phyloP scores from a whole-genome alignment of 2,113 vertebrate species.

The Accipiter virgatus region DNA sequence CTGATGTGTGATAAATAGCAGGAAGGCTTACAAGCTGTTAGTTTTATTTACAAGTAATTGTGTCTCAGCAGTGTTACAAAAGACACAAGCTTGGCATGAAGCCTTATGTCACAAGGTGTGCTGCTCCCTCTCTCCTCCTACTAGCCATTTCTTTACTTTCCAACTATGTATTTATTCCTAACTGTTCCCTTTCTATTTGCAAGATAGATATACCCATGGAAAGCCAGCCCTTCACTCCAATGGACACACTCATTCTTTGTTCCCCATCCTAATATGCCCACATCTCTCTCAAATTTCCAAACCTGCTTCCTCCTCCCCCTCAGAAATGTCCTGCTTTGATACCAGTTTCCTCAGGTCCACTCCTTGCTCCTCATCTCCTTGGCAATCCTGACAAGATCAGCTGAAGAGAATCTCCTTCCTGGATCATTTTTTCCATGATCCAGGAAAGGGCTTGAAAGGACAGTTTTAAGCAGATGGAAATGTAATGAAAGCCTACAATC shows the following conservation, averaged over 20 bases:
- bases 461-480: neutral
- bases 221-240: neutral
- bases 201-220: neutral
- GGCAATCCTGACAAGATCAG: neutral
- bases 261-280: neutral
- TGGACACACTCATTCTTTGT: neutral
- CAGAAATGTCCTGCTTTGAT: neutral
- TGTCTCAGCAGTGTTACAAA: neutral
- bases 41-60: conserved; percentile 30
- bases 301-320: neutral
- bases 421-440: neutral
- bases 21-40: neutral
- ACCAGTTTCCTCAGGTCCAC: neutral
- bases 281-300: neutral
- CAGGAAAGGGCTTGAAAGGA: neutral
- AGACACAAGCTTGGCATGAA: neutral
- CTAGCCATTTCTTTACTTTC: neutral
- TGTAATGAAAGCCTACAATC: neutral
- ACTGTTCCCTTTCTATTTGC: neutral
- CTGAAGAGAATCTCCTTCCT: neutral
- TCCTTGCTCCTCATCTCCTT: neutral
- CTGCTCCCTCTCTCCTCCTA: neutral
- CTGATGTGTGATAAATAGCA: conserved; percentile 16
- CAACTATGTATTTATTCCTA: neutral
- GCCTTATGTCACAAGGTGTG: neutral